These are phyloP conservation scores for Cataglyphis altisquamis DNA, from an alignment of 2,888 invertebrate genomes.

Conservation along the genomic window DNA sequence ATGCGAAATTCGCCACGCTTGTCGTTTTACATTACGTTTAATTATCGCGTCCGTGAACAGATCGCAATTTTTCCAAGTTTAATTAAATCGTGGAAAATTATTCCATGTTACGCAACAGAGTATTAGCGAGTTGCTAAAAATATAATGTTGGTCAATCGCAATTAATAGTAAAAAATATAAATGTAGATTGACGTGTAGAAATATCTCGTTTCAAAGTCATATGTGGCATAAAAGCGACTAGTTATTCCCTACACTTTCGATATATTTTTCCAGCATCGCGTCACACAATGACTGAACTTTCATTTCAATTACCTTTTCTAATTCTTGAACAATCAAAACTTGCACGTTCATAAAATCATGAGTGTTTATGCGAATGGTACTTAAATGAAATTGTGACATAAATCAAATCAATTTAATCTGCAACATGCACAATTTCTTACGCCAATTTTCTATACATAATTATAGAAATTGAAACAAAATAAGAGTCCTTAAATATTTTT, in stretches of 20 bases:
- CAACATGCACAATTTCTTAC: not conserved
- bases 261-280: not conserved
- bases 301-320: conserved; percentile 26
- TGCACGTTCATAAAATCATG: conserved; percentile 19
- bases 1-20: conserved; percentile 44
- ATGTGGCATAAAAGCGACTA: not conserved
- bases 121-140: conserved; percentile 14
- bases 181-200: not conserved
- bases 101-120: conserved; percentile 2
- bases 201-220: not conserved
- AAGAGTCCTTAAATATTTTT: not conserved
- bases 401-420: conserved; percentile 6
- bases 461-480: not conserved
- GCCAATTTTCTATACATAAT: not conserved
- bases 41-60: conserved; percentile 26
- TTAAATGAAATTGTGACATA: conserved; percentile 24
- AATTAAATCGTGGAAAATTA: conserved; percentile 36
- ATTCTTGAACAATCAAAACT: conserved; percentile 26
- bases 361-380: not conserved
- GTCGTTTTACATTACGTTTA: conserved; percentile 49
- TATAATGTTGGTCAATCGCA: not conserved
- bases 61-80: conserved; percentile 21
- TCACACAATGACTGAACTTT: conserved; percentile 40
- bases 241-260: not conserved
- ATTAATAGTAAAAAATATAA: not conserved